A percentile compares a stretch with the other conserved stretches of the same genome.
Conservation (phyloP, 2,797 vertebrate species). For the Sciurus carolinensis region DNA sequence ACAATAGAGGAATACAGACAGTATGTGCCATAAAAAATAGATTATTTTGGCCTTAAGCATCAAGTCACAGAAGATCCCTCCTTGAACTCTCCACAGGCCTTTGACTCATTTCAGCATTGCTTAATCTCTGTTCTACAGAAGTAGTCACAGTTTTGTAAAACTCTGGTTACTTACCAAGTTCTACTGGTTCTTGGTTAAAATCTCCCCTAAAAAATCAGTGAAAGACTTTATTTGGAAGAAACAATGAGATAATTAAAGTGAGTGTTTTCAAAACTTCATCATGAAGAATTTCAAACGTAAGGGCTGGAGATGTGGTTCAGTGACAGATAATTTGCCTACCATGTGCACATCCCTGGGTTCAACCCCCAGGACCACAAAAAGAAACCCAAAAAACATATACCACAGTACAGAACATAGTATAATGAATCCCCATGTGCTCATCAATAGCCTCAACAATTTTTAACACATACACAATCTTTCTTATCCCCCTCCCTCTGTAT, state of each 20-base stretch:
- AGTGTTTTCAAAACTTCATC: constrained; percentile 29
- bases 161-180: background rate
- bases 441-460: background rate
- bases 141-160: background rate
- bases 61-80: background rate
- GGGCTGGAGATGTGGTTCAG: too few species aligned
- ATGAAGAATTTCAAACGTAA: background rate
- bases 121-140: background rate
- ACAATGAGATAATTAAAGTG: constrained; percentile 5
- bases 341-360: too few species aligned
- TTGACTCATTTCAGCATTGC: background rate
- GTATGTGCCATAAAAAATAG: background rate
- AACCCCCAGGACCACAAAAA: too few species aligned
- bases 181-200: constrained; percentile 12
- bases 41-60: background rate
- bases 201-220: constrained; percentile 38
- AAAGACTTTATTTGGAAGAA: constrained; percentile 38
- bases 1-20: background rate
- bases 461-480: background rate
- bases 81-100: background rate
- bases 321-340: too few species aligned
- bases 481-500: background rate
- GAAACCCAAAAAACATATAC: too few species aligned
- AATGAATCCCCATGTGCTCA: background rate
- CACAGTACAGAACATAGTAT: background rate